Conservation (phyloP, 2,888 invertebrate species). For the Hipparchia sbordonii region DNA sequence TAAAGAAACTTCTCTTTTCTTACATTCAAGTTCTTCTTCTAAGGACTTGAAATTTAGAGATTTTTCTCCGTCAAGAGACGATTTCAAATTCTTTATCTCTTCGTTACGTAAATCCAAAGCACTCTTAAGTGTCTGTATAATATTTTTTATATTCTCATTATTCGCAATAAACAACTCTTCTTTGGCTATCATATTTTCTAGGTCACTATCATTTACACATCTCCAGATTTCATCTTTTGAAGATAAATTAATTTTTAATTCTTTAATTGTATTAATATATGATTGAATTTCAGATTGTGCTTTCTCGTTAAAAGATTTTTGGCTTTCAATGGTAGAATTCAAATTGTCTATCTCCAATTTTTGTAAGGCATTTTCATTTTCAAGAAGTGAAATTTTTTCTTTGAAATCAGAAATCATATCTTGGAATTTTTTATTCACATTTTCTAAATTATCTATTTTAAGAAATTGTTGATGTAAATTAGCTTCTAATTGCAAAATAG, state of each 20-base stretch:
- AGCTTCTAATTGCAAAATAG: constrained; percentile 57
- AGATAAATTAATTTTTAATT: constrained; percentile 60
- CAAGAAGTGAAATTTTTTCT: constrained; percentile 52
- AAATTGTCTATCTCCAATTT: constrained; percentile 60
- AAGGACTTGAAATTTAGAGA: constrained; percentile 29
- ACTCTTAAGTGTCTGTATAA: constrained; percentile 62
- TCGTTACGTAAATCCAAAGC: constrained; percentile 56
- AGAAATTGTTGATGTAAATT: constrained; percentile 55
- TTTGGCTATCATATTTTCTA: constrained; percentile 62
- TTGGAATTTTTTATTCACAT: constrained; percentile 54
- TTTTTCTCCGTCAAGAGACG: constrained; percentile 36
- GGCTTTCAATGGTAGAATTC: constrained; percentile 59
- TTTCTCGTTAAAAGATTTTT: constrained; percentile 54
- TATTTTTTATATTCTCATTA: constrained; percentile 70
- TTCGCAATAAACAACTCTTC: constrained; percentile 68
- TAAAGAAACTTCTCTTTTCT: constrained; percentile 49
- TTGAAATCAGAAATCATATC: constrained; percentile 51
- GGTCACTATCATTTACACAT: constrained; percentile 50
- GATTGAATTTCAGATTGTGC: constrained; percentile 60
- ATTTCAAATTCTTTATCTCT: constrained; percentile 59
- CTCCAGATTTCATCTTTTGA: constrained; percentile 50
- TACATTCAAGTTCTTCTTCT: constrained; percentile 47
- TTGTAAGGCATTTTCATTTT: constrained; percentile 59
- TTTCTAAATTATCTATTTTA: constrained; percentile 59
- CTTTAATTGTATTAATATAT: constrained; percentile 60